Evolutionary conservation across 2,888 invertebrate genomes (phyloP), one percentile per base, ranked within the genome.

Genomic region (Biston betularia): DNA sequence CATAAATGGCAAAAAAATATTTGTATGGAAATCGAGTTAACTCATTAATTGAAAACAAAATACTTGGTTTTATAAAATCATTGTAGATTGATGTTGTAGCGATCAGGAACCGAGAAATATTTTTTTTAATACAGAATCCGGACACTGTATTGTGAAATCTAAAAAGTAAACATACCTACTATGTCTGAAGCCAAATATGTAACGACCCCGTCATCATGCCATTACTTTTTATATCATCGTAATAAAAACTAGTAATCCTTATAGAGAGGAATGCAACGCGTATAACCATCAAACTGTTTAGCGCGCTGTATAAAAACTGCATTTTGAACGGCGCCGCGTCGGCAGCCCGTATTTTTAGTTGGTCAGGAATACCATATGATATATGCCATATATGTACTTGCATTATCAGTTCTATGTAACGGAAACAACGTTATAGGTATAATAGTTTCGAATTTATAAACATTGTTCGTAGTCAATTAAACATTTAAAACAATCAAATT

Each of bases 271-370:
- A 66, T 62, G 61, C 53, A 14, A 12, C 57, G 48, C 57, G 60
- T 61, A 56, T 46, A 48, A 62, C 69, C 75, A 74, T 70, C 78
- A 73, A 76, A 76, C 81, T 81, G 82, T 86, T 87, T 82, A 84
- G 84, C 86, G 81, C 76, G 84, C 76, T 87, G 88, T 85, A 87
- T 88, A 92, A 92, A 92, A 92, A 92, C 81, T 88, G 88, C 88
- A 89, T 82, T 83, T 76, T 76, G 66, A 65, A 58, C 72, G 76
- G 77, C 77, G 78, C 78, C 78, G 71, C 42, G 73, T 66, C 78
- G 83, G 80, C 83, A 82, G 80, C 82, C 78, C 80, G 76, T 91
- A 90, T 90, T 90, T 90, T 89, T 90, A 90, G 88, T 78, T 46
- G 77, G 76, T 79, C 87, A 75, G 75, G 86, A 92, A 91, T 90